Evolutionary conservation across 2,113 vertebrate genomes (phyloP).

Genomic region (Tragulus kanchil): DNA sequence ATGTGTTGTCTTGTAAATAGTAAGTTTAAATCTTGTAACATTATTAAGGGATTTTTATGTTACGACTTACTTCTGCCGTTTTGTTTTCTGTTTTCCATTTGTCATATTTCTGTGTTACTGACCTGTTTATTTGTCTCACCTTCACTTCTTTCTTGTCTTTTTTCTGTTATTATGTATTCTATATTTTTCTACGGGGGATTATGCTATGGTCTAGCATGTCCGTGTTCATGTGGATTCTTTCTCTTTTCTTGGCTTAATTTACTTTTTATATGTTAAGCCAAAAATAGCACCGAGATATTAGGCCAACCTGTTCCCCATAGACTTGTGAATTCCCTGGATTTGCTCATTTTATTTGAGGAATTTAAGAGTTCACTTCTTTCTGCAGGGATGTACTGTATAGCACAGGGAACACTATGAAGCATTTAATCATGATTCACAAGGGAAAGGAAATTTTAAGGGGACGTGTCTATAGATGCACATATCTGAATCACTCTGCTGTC

Average conservation of each 20-base stretch:
- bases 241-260: background rate
- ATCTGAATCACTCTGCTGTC: background rate
- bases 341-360: background rate
- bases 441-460: background rate
- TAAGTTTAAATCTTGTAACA: background rate
- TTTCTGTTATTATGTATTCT: background rate
- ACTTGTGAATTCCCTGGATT: background rate
- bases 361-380: background rate
- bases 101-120: no score
- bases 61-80: no score
- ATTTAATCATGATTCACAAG: background rate
- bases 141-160: background rate
- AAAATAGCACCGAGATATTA: background rate
- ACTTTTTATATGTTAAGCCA: background rate
- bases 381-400: background rate
- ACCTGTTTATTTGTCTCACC: background rate
- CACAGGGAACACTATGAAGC: background rate
- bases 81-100: background rate
- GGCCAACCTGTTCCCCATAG: background rate
- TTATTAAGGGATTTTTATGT: background rate
- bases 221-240: background rate
- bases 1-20: background rate
- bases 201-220: no score
- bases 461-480: no score
- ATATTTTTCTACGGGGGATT: accelerated